These are phyloP conservation scores for Uria aalge DNA, from an alignment of 2,113 vertebrate genomes.

Conservation along the genomic window DNA sequence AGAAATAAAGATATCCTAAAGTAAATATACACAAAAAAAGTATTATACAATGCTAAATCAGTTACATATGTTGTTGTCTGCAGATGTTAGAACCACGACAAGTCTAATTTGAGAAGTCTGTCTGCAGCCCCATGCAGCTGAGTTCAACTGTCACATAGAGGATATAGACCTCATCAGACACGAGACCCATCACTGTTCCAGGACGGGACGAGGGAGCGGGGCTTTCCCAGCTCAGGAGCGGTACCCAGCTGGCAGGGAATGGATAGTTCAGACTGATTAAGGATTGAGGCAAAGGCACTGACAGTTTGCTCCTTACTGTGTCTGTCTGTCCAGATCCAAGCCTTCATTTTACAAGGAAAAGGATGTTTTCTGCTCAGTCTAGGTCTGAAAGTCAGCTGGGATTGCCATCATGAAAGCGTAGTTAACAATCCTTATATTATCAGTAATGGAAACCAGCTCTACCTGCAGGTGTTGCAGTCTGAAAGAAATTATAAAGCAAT, in stretches of 20 bases:
- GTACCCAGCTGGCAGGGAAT: neutral
- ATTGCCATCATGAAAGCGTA: neutral
- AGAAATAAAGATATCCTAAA: neutral
- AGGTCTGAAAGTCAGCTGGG: neutral
- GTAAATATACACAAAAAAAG: accelerated
- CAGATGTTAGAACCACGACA: neutral
- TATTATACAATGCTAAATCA: neutral
- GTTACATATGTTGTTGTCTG: neutral
- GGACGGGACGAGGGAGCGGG: accelerated
- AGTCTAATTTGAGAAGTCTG: neutral
- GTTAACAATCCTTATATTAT: neutral
- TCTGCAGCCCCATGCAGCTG: neutral
- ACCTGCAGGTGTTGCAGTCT: neutral
- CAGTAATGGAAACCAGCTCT: neutral
- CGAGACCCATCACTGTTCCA: neutral
- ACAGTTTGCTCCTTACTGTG: neutral
- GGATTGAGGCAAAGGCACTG: neutral
- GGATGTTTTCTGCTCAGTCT: neutral
- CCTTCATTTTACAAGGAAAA: neutral
- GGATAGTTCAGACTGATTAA: neutral
- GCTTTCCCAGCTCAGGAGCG: neutral
- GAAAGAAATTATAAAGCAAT: neutral
- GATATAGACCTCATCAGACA: neutral
- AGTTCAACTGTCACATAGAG: neutral
- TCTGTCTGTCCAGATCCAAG: neutral